Evolutionary conservation across 2,888 invertebrate genomes (phyloP), one percentile per base, ranked within the genome.

Genomic region (Tillus elongatus): DNA sequence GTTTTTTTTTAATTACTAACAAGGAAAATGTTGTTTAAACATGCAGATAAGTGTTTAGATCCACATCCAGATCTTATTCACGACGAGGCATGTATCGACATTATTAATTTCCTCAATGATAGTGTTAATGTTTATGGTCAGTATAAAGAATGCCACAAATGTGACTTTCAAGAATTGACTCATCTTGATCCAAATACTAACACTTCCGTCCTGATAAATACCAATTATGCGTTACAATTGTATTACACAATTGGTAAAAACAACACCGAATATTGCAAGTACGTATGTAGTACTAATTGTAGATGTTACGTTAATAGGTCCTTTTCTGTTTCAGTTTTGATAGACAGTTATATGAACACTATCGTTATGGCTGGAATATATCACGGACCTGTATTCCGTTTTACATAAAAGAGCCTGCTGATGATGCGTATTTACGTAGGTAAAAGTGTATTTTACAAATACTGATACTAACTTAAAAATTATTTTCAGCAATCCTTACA

Each of bases 381-480:
- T 54, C 59, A 12, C 47, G 53, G 4, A 49, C 54, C 33, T 62
- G 62, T 49, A 43, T 52, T 4, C 44, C 50, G 33, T 43, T 60
- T 27, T 60, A 57, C 39, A 60, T 66, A 30, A 63, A 62, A 45
- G 55, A 64, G 47, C 56, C 62, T 31, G 61, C 67, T 13, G 66
- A 66, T 43, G 61, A 62, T 54, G 62, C 65, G 8, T 66, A 64
- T 53, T 53, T 66, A 43, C 65, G 67, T 67, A 60, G 59, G 58
- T 56, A 35, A 16, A 13, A 13, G 6, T 19, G 11, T 30, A 36
- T 19, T 32, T 27, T 19, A 19, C 24, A 8, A 19, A 19, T 19
- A 8, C n/a, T 19, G 24, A 19, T 19, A 6, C 24, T n/a, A 6
- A 19, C 24, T 19, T 19, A 8, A 8, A 28, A 6, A 2, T 36